Evolutionary conservation across 2,888 invertebrate species (phyloP).

Genomic region (Temnothorax rugatulus): DNA sequence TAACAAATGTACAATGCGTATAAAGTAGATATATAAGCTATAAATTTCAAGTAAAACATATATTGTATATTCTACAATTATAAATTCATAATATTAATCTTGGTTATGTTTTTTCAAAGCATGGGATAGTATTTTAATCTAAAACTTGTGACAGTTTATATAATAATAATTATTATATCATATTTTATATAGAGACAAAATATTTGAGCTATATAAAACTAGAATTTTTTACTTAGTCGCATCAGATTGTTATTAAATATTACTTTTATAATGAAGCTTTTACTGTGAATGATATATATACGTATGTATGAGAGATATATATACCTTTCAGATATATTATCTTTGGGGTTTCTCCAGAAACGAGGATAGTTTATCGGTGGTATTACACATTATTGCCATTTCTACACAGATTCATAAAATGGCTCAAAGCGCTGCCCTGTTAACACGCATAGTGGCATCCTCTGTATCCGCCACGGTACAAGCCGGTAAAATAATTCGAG

Average conservation of each 20-base stretch:
- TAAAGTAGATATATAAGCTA: background rate
- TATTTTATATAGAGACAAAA: background rate
- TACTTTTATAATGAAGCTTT: background rate
- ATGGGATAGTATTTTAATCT: background rate
- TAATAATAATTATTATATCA: background rate
- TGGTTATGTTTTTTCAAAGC: background rate
- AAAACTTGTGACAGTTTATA: background rate
- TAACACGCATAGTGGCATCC: slow-evolving; percentile 92
- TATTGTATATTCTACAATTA: background rate
- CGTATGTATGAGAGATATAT: background rate
- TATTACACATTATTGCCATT: background rate
- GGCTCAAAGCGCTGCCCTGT: slow-evolving; percentile 89
- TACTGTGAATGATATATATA: background rate
- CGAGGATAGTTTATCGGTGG: background rate
- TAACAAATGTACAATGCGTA: background rate
- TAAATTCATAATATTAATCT: background rate
- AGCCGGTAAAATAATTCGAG: slow-evolving; percentile 96
- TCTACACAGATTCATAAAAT: slow-evolving; percentile 83
- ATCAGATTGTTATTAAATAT: slow-evolving; percentile 6
- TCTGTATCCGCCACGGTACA: slow-evolving; percentile 93
- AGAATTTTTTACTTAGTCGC: background rate
- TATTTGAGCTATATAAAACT: background rate
- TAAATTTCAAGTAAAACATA: background rate
- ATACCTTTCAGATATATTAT: slow-evolving; percentile 20
- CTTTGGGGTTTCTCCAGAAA: background rate